phyloP scores from a whole-genome alignment of 2,797 vertebrate species.

The Neomorphus geoffroyi region DNA sequence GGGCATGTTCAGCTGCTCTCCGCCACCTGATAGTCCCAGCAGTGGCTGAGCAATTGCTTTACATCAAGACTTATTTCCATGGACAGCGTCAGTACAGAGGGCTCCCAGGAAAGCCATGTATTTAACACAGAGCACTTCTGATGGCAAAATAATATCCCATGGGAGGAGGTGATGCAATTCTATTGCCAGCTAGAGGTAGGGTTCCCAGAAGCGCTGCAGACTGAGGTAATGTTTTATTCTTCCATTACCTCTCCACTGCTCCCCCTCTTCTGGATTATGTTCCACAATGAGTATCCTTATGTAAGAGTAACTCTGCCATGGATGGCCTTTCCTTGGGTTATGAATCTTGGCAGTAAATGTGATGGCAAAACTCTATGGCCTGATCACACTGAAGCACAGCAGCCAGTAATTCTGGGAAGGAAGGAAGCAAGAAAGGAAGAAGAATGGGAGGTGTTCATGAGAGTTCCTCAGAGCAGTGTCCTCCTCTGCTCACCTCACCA shows the following conservation, averaged over 20 bases:
- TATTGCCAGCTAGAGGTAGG: conserved; percentile 8
- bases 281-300: neutral
- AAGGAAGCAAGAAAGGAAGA: neutral
- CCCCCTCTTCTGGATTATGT: neutral
- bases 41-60: conserved; percentile 52
- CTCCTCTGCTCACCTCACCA: neutral
- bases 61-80: conserved; percentile 64
- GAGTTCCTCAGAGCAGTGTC: neutral
- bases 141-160: conserved; percentile 17
- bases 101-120: conserved; percentile 32
- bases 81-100: conserved; percentile 22
- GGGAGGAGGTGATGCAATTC: conserved; percentile 38
- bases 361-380: neutral
- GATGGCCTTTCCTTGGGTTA: neutral
- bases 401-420: neutral
- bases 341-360: neutral
- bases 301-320: neutral
- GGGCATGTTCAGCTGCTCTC: conserved; percentile 84
- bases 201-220: conserved; percentile 21
- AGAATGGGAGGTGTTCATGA: neutral
- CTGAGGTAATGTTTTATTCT: conserved; percentile 36
- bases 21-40: conserved; percentile 74
- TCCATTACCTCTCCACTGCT: neutral
- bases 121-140: conserved; percentile 42
- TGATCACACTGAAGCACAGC: neutral